Base-by-base conservation (phyloP, 2,797 vertebrate species). In the Allobates femoralis region DNA sequence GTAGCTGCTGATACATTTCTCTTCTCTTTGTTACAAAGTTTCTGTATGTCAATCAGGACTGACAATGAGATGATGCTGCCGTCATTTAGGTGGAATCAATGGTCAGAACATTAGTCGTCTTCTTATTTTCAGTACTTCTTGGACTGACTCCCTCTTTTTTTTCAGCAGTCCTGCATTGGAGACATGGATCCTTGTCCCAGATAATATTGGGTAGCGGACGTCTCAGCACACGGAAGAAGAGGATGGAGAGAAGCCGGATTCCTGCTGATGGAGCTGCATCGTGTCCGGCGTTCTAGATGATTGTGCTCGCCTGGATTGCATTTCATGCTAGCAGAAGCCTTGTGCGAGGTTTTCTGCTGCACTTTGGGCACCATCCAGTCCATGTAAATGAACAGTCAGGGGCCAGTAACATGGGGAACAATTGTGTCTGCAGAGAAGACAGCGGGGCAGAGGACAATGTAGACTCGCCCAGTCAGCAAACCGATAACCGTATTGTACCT, bases 281-380 rank as follows among this genome's bases (percentile, higher is more conserved):
- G 90, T 90, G 60, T 93, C 90, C 94, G 94, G 92, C 93, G 94
- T 94, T 92, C 93, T 97, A 96, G 96, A 99, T 99, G 98, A 99
- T 99, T 95, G 96, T 99, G 95, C 96, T 96, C 90, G 95, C 97
- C 94, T 97, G 96, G 95, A 96, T 97, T 92, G 96, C 96, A 95
- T 99, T 98, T 94, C 97, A 96, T 96, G 96, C 96, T 90, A 98
- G 97, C 96, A 97, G 97, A 95, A 97, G 96, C 97, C 96, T 99
- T 90, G 94, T 95, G 79, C 95, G 89, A 94, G 97, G 97, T 96
- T 95, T 99, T 90, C 96, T 95, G 89, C 93, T 96, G 92, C 94
- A 96, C 92, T 92, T 96, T 89, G 95, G 95, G 91, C 94, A 92
- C 89, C 94, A 91, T 89, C 32, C 95, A 91, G 91, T 93, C 90